Conservation (phyloP, 2,888 invertebrate species). For the Elegia similella region DNA sequence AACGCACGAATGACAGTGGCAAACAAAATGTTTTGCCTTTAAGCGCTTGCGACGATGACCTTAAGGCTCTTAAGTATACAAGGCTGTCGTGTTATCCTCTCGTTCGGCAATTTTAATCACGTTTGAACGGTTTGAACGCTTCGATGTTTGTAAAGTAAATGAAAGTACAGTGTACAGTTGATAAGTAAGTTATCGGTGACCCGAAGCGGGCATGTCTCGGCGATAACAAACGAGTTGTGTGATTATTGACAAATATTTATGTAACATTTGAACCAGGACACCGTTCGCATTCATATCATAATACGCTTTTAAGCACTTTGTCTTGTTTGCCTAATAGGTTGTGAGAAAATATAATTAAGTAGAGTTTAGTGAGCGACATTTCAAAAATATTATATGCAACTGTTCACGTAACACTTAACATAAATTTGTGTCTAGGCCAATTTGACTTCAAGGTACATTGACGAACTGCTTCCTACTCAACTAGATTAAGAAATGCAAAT, state of each 20-base stretch:
- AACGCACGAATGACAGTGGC: conserved; percentile 33
- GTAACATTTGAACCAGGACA: conserved; percentile 12
- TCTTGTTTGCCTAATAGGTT: not conserved
- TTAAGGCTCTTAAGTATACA: conserved; percentile 37
- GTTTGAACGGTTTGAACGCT: conserved; percentile 37
- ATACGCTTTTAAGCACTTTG: conserved; percentile 9
- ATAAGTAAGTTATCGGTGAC: conserved; percentile 51
- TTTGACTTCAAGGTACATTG: conserved; percentile 16
- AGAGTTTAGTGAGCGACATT: not conserved
- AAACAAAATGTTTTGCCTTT: conserved; percentile 33
- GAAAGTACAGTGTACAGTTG: conserved; percentile 34
- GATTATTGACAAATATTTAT: conserved; percentile 21
- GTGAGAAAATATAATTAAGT: not conserved
- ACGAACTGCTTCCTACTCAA: conserved; percentile 18
- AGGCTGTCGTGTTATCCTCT: conserved; percentile 51
- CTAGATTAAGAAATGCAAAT: conserved; percentile 13
- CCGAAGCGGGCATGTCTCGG: conserved; percentile 33
- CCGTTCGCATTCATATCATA: not conserved
- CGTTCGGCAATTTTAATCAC: conserved; percentile 41
- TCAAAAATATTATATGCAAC: not conserved
- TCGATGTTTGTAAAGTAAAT: conserved; percentile 37
- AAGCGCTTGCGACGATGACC: conserved; percentile 51
- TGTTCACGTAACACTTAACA: not conserved
- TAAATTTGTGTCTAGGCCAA: conserved; percentile 6
- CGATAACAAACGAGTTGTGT: conserved; percentile 31